Percentiles rank a stretch among this genome's conserved stretches.
phyloP scores from a whole-genome alignment of 2,888 invertebrate species.

The Hydrotaea diabolus region DNA sequence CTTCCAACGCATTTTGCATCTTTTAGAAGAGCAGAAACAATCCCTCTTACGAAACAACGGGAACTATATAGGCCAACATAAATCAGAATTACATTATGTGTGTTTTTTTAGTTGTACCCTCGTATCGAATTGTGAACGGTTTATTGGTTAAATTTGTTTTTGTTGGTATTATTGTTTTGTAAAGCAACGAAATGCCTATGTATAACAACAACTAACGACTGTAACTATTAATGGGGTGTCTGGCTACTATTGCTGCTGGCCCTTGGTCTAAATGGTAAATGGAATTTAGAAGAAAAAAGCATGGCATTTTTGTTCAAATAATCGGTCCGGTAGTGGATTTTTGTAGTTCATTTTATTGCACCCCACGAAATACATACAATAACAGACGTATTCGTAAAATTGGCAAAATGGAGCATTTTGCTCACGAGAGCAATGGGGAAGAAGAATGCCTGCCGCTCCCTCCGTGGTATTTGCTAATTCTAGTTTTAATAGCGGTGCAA shows the following conservation, averaged over 20 bases:
- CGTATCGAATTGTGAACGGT: too few species aligned
- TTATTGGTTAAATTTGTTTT: not conserved
- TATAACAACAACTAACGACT: not conserved
- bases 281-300: not conserved
- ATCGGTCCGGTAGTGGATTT: too few species aligned
- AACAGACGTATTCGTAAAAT: too few species aligned
- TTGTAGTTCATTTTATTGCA: too few species aligned
- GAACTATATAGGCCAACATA: conserved; percentile 60
- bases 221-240: not conserved
- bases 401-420: too few species aligned
- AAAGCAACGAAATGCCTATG: conserved; percentile 1
- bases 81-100: conserved; percentile 34
- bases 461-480: too few species aligned
- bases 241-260: too few species aligned
- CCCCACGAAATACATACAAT: too few species aligned
- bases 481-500: too few species aligned
- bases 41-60: conserved; percentile 28
- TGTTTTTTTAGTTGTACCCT: not conserved
- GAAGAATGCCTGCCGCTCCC: too few species aligned
- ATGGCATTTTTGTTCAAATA: not conserved
- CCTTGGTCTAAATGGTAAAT: not conserved
- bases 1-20: not conserved
- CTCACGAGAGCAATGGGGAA: too few species aligned
- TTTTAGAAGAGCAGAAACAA: too few species aligned
- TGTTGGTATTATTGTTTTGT: conserved; percentile 1